Conservation (phyloP, 53 echinoderm and acorn worm genomes). For the Paracentrotus lividus region DNA sequence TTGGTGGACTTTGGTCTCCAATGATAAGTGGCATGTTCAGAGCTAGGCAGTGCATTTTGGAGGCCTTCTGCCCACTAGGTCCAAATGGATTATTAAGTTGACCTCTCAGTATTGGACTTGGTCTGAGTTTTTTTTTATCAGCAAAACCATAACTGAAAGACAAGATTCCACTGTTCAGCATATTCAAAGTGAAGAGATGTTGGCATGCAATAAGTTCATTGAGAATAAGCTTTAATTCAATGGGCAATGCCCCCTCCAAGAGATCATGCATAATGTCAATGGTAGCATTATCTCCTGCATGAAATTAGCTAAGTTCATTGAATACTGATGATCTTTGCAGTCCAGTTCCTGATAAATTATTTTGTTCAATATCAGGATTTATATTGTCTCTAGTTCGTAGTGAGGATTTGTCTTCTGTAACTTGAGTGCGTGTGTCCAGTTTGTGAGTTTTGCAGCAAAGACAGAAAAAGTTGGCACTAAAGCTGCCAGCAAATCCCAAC, state of each 20-base stretch:
- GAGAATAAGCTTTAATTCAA: slow-evolving; percentile 74
- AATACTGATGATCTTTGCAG: slow-evolving; percentile 69
- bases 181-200: slow-evolving; percentile 55
- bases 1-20: slow-evolving; percentile 68
- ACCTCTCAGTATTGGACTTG: slow-evolving; percentile 64
- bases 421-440: background rate
- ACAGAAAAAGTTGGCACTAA: slow-evolving; percentile 23
- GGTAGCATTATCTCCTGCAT: slow-evolving; percentile 70
- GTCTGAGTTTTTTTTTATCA: slow-evolving; percentile 68
- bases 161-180: slow-evolving; percentile 66
- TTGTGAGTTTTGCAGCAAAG: background rate
- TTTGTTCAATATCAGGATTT: background rate
- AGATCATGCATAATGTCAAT: slow-evolving; percentile 82
- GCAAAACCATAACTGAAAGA: slow-evolving; percentile 69
- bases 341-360: slow-evolving; percentile 66
- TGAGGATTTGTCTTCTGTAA: background rate
- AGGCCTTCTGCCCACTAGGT: slow-evolving; percentile 74
- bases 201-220: slow-evolving; percentile 62
- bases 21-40: slow-evolving; percentile 66
- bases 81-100: slow-evolving; percentile 67
- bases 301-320: slow-evolving; percentile 67
- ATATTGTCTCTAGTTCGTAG: slow-evolving; percentile 10
- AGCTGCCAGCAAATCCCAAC: slow-evolving; percentile 20
- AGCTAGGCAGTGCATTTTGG: slow-evolving; percentile 70
- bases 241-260: slow-evolving; percentile 74